Base-by-base conservation (phyloP, 2,888 invertebrate species). In the Portevinia maculata region DNA sequence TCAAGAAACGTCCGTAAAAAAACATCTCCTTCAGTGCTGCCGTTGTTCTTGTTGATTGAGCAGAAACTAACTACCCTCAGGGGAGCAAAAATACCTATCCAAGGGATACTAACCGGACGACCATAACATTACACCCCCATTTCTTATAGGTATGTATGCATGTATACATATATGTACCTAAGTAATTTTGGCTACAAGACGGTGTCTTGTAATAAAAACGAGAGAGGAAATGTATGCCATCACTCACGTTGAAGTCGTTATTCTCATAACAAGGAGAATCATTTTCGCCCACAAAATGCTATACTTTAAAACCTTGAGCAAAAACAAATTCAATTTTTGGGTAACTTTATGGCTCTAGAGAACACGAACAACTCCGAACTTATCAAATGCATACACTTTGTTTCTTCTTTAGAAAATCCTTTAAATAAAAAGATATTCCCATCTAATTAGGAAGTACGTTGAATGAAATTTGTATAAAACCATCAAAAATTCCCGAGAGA, bases 381-480 rank as follows among this genome's bases (percentile, higher is more conserved):
- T 73, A 55, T 46, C 67, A 50, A 67, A 21, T 67, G 39, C 53
- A 59, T 55, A n/a, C 39, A 65, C 60, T 44, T 59, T n/a, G 11
- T 41, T 34, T 59, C 19, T 44, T 41, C 8, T 7, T 13, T 8
- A 62, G 11, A 37, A 32, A 28, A 57, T 74, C 55, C 53, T 46
- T 60, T 73, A 59, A 28, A 15, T 62, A 59, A 17, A 11, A 17
- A 8, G 24, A 53, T 44, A 44, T 21, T 34, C 28, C 15, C 48
- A 19, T 19, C 8, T 44, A 39, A 19, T 44, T 19, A 15, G 1
- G 19, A 64, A 81, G 28, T 62, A 64, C 32, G 34, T 64, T 32
- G 64, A 70, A 81, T 81, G 75, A 64, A 81, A 81, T 81, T 75
- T 75, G 57, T 37, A 70, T 81, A 70, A 70, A 64, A 34, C 52